Percentiles rank a stretch among this genome's conserved stretches.
Conservation (phyloP, 2,888 invertebrate species). For the Melangyna quadrimaculata region DNA sequence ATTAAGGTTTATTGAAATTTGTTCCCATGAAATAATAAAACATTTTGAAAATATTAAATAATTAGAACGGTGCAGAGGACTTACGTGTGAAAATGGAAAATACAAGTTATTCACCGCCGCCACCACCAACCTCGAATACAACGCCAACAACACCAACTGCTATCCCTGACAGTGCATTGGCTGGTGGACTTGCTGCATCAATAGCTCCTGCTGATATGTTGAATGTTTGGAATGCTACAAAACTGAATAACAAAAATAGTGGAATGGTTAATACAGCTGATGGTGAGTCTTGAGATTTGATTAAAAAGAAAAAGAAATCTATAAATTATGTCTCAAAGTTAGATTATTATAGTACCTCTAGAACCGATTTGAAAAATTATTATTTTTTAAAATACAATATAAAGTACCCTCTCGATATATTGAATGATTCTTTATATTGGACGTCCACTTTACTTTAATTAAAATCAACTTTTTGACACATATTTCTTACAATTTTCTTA, state of each 20-base stretch:
- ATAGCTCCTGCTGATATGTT: constrained; percentile 83
- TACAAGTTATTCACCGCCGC: constrained; percentile 83
- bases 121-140: constrained; percentile 83
- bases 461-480: neutral
- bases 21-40: neutral
- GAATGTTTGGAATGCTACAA: constrained; percentile 84
- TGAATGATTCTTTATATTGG: too few relatives aligned
- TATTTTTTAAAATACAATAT: too few relatives aligned
- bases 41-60: constrained; percentile 9
- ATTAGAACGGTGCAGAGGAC: constrained; percentile 84
- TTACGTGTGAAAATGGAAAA: constrained; percentile 87
- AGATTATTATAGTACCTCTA: neutral
- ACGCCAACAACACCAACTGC: constrained; percentile 83
- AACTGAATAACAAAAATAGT: constrained; percentile 86
- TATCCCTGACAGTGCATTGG: constrained; percentile 77
- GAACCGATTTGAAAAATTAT: too few relatives aligned
- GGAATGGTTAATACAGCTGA: constrained; percentile 92
- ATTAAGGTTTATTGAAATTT: neutral
- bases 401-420: too few relatives aligned
- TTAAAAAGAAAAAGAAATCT: neutral
- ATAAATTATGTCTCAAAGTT: constrained; percentile 9
- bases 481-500: neutral
- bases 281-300: constrained; percentile 82
- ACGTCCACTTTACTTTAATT: neutral
- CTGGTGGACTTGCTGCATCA: constrained; percentile 79